Base-by-base conservation (phyloP, 2,113 vertebrate species). In the Holacanthus passer region DNA sequence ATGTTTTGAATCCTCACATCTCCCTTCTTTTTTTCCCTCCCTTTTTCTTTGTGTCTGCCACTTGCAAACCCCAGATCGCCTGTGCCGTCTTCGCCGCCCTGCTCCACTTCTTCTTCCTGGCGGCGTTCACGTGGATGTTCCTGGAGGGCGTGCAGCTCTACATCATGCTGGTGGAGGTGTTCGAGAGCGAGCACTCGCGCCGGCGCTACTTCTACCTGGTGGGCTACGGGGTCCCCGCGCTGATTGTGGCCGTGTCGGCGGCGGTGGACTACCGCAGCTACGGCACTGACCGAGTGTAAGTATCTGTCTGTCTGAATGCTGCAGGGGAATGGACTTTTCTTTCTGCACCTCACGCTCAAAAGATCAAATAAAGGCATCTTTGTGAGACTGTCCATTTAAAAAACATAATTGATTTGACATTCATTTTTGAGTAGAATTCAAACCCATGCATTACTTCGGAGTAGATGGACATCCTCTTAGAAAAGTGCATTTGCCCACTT, bases 51-150 rank as follows among this genome's bases (percentile, higher is more conserved):
- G n/a, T 19, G 48, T 47, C 32, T 58, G n/a, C 59, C 27, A 5
- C 60, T 3, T n/a, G 3, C 31, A 17, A 48, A 58, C 50, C 73
- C 53, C 93, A 99, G 98, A 97, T 99, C 29, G 97, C 97, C 45
- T 99, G 98, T 77, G 97, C 98, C 0, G 96, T 99, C 69, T 99
- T 99, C 4, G 98, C 98, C 19, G 98, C 98, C 35, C 95, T 99
- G 75, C 95, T 99, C 50, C 98, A 99, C 87, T 99, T 99, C 96
- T 99, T 99, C 95, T 99, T 99, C 93, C 92, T 99, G 95, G 97
- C 98, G 1, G 98, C 98, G 29, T 99, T 99, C 94, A 99, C 98
- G 0, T 99, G 98, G 98, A 99, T 99, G 98, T 98, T 99, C 91
- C 94, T 99, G 92, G 98, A 99, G 83, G 98, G 98, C 0, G 97